Evolutionary conservation across 1,140 invertebrate genomes (phyloP).

Genomic region (Trichonephila clavipes): DNA sequence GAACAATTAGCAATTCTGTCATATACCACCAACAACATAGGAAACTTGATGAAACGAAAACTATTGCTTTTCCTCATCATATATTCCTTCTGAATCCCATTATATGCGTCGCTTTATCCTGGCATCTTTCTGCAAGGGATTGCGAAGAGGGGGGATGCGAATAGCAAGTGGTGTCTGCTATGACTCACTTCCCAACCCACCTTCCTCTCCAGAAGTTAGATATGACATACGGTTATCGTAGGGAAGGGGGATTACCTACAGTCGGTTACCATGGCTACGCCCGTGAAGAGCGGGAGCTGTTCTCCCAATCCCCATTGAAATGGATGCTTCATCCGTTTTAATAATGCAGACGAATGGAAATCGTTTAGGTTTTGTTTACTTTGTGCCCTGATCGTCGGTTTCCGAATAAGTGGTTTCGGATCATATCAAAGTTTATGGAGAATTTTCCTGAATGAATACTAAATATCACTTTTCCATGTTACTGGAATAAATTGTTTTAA

Average conservation of each 20-base stretch:
- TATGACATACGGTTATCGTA: conserved; percentile 46
- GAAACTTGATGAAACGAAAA: no score
- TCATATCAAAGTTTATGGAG: not conserved
- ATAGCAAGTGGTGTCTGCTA: conserved; percentile 35
- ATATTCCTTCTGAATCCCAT: not conserved
- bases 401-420: not conserved
- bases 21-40: no score
- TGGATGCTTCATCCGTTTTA: conserved; percentile 3
- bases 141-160: not conserved
- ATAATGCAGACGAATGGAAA: conserved; percentile 14
- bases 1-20: no score
- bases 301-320: not conserved
- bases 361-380: not conserved
- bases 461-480: no score
- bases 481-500: no score
- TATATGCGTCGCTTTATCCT: not conserved
- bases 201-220: not conserved
- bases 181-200: conserved; percentile 9
- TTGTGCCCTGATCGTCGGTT: not conserved
- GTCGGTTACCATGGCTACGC: conserved; percentile 19
- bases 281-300: not conserved
- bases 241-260: not conserved
- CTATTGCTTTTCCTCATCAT: no score
- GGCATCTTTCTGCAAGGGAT: not conserved
- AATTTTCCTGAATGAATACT: not conserved